Evolutionary conservation across 2,113 vertebrate species (phyloP).

Genomic region (Syrmaticus mikado): DNA sequence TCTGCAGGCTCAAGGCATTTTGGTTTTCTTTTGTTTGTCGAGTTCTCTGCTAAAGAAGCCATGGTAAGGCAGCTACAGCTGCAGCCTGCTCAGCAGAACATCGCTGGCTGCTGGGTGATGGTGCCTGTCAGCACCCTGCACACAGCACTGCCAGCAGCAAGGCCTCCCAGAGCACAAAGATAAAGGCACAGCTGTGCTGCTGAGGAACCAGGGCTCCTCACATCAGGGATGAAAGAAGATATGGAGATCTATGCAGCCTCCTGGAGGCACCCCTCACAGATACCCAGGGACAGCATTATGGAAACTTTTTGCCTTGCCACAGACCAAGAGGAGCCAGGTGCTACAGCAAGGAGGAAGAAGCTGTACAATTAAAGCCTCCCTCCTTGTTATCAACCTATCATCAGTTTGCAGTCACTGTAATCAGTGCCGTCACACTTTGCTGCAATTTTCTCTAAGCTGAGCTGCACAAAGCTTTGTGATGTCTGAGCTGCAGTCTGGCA

Average conservation of each 20-base stretch:
- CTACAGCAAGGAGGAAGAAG: accelerated
- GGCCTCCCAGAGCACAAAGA: too few species aligned
- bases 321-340: background rate
- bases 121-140: too few species aligned
- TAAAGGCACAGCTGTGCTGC: background rate
- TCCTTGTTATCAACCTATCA: background rate
- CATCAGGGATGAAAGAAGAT: accelerated
- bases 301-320: background rate
- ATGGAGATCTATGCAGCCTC: background rate
- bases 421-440: background rate
- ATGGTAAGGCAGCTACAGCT: background rate
- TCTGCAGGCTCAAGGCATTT: background rate
- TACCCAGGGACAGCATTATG: accelerated
- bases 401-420: background rate
- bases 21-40: background rate
- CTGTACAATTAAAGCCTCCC: background rate
- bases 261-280: background rate
- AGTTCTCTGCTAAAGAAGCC: background rate
- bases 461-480: too few species aligned
- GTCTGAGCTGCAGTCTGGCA: background rate
- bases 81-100: background rate
- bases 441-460: background rate
- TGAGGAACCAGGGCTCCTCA: background rate
- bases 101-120: background rate
- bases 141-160: background rate